Conservation (phyloP, 2,888 invertebrate species). For the Drosophila ustulata region DNA sequence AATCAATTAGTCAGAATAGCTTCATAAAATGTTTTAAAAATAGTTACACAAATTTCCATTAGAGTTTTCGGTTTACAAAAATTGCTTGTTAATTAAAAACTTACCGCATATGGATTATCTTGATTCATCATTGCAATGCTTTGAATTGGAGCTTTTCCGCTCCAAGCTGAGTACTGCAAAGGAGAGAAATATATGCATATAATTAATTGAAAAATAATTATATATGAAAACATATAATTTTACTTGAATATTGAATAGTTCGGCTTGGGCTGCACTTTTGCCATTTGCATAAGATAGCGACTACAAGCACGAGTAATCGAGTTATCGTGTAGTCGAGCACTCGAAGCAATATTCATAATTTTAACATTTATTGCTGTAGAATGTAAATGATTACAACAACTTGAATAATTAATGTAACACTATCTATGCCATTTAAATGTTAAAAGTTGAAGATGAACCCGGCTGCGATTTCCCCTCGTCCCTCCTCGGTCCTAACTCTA, state of each 20-base stretch:
- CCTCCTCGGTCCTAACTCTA: neutral
- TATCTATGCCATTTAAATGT: constrained; percentile 26
- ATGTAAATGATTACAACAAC: constrained; percentile 24
- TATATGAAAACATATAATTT: neutral
- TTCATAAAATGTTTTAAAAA: neutral
- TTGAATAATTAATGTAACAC: constrained; percentile 14
- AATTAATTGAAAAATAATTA: constrained; percentile 1
- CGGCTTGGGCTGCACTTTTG: constrained; percentile 6
- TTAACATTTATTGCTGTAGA: constrained; percentile 34
- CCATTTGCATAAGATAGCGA: constrained; percentile 13
- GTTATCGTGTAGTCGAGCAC: neutral
- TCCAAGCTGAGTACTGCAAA: constrained; percentile 45
- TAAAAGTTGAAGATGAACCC: constrained; percentile 13
- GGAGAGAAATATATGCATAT: constrained; percentile 10
- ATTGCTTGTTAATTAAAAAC: constrained; percentile 35
- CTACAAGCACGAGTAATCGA: constrained; percentile 1
- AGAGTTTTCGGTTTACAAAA: neutral
- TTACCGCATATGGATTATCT: constrained; percentile 84
- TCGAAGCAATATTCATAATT: constrained; percentile 40
- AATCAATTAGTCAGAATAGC: neutral
- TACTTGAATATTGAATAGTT: neutral
- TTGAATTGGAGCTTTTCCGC: constrained; percentile 19
- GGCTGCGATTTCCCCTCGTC: neutral
- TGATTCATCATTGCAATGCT: constrained; percentile 81
- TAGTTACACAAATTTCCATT: neutral